Conservation (phyloP, 1,140 invertebrate species). For the Tetramorium simillimum region DNA sequence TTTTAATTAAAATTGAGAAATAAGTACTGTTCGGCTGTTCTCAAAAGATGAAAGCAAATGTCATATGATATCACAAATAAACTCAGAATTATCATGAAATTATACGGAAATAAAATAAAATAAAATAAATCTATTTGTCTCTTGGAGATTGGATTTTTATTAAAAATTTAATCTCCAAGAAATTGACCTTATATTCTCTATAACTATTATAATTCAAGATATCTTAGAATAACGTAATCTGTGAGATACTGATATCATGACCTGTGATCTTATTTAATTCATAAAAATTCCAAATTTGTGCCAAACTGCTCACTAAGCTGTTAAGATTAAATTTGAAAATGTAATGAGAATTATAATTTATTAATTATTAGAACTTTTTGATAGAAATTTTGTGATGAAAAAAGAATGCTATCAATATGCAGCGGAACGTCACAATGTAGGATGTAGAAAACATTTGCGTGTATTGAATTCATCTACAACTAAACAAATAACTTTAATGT, state of each 20-base stretch:
- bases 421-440: background rate
- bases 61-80: background rate
- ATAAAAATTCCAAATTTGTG: background rate
- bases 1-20: background rate
- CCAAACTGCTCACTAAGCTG: background rate
- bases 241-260: background rate
- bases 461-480: slow-evolving; percentile 10
- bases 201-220: background rate
- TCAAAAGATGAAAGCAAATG: background rate
- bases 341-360: background rate
- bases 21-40: background rate
- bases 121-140: background rate
- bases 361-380: no score
- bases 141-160: no score
- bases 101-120: background rate
- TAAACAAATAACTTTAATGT: background rate
- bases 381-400: background rate
- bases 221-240: background rate
- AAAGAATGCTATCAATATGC: background rate
- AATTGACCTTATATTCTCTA: background rate
- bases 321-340: background rate
- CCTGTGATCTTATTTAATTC: background rate
- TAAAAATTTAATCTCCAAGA: background rate
- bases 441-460: background rate
- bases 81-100: background rate